Base-by-base conservation (phyloP, 2,888 invertebrate genomes). In the Salticus scenicus region DNA sequence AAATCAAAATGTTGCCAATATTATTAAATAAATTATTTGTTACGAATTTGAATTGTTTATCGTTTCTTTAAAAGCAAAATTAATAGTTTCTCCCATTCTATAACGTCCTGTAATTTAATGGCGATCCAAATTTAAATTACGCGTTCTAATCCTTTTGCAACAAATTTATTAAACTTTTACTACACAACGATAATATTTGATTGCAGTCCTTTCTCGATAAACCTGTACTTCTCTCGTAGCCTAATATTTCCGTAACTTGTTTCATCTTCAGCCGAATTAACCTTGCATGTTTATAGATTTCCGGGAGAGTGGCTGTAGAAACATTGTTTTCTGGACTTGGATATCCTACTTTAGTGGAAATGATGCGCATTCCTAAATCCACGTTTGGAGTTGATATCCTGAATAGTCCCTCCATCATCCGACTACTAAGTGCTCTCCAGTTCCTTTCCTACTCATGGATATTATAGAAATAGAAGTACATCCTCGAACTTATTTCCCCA, bases 291-390 rank as follows among this genome's bases (percentile, higher is more conserved):
- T 47, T 47, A 47, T 47, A 47, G 42, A 47, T 47, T 47, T 47
- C 42, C 42, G 10, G 7, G 42, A 37, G 42, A 57, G 24, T 24
- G 24, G n/a, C 57, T 24, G 17, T 57, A 7, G 57, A 24, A 57
- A 57, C 24, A 57, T 57, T 57, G 57, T 57, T 57, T n/a, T 57
- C 57, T 17, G 24, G 57, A 57, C 57, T 57, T 57, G 4, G 24
- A 57, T 20, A 20, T 57, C 14, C 57, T 57, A 57, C 57, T 57
- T 57, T 57, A 57, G 20, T 57, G 57, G 57, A 57, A 57, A 57
- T 24, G 24, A 57, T 57, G 57, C 57, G 57, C 57, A 57, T 57
- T 57, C 24, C 57, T 57, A 57, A 37, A 57, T 57, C 57, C 57
- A 57, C 57, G 24, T 47, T 47, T 47, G 42, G 24, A 57, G 57